phyloP scores from a whole-genome alignment of 1,140 invertebrate genomes.

The Bombus consobrinus region DNA sequence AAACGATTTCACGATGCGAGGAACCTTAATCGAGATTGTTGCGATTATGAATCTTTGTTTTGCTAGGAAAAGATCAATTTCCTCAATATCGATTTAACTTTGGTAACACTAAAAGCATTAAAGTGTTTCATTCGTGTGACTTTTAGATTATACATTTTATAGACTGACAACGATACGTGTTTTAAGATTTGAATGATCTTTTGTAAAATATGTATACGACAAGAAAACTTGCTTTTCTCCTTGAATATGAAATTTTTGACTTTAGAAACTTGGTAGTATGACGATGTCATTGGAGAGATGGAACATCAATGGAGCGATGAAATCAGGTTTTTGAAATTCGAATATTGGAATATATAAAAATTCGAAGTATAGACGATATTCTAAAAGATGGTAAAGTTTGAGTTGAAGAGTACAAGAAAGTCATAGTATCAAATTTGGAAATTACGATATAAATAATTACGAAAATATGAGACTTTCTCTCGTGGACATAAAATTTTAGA shows the following conservation, averaged over 20 bases:
- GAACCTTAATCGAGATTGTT: rapidly evolving
- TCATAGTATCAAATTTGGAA: background rate
- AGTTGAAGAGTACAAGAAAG: too few species aligned
- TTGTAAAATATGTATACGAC: too few species aligned
- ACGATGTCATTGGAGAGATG: background rate
- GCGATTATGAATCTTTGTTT: background rate
- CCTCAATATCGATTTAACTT: too few species aligned
- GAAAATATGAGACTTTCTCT: too few species aligned
- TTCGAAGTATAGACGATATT: background rate
- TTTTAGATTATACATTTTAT: too few species aligned
- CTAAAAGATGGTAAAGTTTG: background rate
- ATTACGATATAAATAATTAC: background rate
- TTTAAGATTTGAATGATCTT: too few species aligned
- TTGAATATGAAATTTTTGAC: too few species aligned
- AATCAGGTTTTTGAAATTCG: background rate
- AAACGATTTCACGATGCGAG: background rate
- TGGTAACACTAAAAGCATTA: rapidly evolving
- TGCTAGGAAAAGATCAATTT: background rate
- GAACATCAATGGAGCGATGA: background rate
- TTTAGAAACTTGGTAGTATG: too few species aligned
- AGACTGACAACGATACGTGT: background rate
- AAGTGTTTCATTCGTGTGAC: background rate
- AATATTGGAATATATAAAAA: background rate
- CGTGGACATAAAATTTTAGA: background rate
- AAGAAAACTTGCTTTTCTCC: too few species aligned